Evolutionary conservation across 2,797 vertebrate genomes (phyloP).

Genomic region (Peromyscus eremicus): DNA sequence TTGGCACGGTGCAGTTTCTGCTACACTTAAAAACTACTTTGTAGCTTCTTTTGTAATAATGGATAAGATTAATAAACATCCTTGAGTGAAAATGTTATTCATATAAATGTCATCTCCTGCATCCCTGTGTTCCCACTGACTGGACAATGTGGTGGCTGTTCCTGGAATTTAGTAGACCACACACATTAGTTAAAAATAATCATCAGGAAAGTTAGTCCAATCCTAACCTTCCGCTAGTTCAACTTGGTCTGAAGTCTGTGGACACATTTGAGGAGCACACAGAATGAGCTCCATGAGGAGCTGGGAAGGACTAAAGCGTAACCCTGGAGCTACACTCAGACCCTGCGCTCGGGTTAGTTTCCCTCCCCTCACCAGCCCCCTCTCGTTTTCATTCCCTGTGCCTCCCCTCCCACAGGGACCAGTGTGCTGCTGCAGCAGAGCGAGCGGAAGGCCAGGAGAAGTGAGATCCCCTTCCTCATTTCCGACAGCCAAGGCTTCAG

Average conservation of each 20-base stretch:
- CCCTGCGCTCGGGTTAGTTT: background rate
- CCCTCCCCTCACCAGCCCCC: background rate
- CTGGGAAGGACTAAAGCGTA: background rate
- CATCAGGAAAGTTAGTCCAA: background rate
- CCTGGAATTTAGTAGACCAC: background rate
- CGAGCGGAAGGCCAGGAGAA: constrained; percentile 75
- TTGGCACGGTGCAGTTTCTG: background rate
- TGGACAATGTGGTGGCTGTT: too few relatives aligned
- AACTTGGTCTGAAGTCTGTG: background rate
- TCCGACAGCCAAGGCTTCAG: constrained; percentile 87
- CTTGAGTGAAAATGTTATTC: background rate
- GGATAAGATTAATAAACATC: background rate
- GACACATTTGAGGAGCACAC: background rate
- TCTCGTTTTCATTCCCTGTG: background rate
- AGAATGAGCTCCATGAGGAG: background rate
- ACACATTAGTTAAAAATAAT: background rate
- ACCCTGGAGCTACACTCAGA: background rate
- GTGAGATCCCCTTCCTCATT: constrained; percentile 85
- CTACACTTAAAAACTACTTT: constrained; percentile 14
- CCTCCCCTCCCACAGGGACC: constrained; percentile 77
- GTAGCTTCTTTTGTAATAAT: background rate
- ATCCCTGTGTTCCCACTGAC: background rate
- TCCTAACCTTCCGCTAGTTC: background rate
- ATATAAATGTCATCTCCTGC: background rate
- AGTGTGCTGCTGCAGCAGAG: constrained; percentile 84